Base-by-base conservation (phyloP, 35 echinoderm and acorn worm species). In the Heliocidaris tuberculata region DNA sequence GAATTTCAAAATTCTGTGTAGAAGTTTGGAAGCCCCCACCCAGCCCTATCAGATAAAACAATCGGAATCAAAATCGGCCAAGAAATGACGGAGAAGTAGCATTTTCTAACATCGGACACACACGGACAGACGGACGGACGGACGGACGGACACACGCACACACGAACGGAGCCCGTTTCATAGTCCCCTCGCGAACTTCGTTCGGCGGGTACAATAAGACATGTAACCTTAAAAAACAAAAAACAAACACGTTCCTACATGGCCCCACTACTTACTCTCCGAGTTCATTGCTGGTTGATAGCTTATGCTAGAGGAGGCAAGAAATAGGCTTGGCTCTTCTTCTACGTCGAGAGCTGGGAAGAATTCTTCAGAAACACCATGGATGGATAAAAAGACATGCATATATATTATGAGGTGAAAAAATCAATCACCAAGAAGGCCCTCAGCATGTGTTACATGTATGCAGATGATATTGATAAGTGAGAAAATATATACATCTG, bases 291-390 rank as follows among this genome's bases (percentile, higher is more conserved):
- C 12, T 21, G 31, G 3, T 32, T 48, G 87, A 42, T 32, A 89
- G 65, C 27, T 78, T 27, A 78, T 78, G 27, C 21, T n/a, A n/a
- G 65, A 27, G 27, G 65, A 21, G 65, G 65, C 65, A 78, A 7
- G 2, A 78, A 78, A 78, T 21, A 48, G 6, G 49, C 30, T 24
- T 2, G 50, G 49, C 48, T 93, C 91, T 31, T 93, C 91, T 17
- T 48, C 91, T 21, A 56, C 12, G 13, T 59, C 91, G 6, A 93
- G 48, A 59, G 91, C 91, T 93, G 91, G 91, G 50, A 93, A 93
- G 91, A 93, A 93, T 19, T 93, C 91, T 93, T 93, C 50, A 48
- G 89, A n/a, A 91, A 35, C 21, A 47, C 27, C 17, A 49, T 0
- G 86, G 31, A 91, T n/a, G 48, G 85, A 32, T 30, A 32, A 30